phyloP scores from a whole-genome alignment of 2,797 vertebrate genomes.

The Notoglanidium macrostoma region DNA sequence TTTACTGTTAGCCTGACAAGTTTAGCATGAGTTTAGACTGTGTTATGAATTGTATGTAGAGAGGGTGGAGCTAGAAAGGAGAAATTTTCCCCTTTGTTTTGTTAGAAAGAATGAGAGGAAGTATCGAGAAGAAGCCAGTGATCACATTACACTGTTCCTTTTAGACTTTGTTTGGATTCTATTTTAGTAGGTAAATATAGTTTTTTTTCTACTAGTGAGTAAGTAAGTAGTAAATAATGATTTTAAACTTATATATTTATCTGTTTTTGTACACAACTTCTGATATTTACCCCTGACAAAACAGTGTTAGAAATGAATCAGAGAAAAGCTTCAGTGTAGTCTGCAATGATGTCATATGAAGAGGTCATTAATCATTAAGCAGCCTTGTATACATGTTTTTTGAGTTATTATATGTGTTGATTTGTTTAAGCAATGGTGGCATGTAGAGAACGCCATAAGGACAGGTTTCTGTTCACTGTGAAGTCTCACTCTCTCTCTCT shows the following conservation, averaged over 20 bases:
- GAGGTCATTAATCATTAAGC: background rate
- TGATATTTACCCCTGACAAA: background rate
- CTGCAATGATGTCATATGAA: background rate
- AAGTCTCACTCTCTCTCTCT: background rate
- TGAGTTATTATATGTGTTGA: background rate
- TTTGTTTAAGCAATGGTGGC: background rate
- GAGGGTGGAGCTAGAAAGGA: conserved; percentile 64
- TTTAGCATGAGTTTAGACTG: background rate
- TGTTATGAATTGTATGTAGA: conserved; percentile 29
- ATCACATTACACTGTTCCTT: conserved; percentile 11
- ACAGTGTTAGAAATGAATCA: background rate
- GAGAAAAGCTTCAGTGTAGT: background rate
- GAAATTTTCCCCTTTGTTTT: conserved; percentile 62
- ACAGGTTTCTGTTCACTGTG: background rate
- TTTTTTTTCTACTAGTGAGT: background rate
- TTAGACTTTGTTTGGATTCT: conserved; percentile 3
- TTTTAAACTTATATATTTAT: background rate
- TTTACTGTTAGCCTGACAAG: background rate
- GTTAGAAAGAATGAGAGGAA: conserved; percentile 53
- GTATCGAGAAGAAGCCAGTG: conserved; percentile 14
- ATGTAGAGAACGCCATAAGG: background rate
- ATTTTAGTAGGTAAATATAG: conserved; percentile 7
- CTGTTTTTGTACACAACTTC: background rate
- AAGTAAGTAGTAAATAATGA: background rate
- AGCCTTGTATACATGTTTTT: background rate